Evolutionary conservation across 2,113 vertebrate species (phyloP), one percentile per base, ranked within the genome.

Genomic region (Neolamprologus kungweensis): DNA sequence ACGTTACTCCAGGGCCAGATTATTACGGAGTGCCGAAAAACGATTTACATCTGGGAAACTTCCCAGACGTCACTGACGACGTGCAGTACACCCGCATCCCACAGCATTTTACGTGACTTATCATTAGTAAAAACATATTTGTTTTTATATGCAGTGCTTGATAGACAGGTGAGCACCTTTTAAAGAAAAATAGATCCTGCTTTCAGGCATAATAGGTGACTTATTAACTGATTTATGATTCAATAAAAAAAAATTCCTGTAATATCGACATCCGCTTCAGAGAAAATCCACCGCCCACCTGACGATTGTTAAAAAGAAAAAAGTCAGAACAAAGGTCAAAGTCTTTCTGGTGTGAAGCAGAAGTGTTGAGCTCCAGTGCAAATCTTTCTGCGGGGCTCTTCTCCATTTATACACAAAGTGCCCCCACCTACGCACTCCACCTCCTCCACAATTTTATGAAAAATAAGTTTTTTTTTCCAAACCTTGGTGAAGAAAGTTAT

Each of bases 251-350:
- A 1, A 50, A 23, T 3, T n/a, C n/a, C 9, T 13, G 26, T 55
- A 12, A 45, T 7, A 55, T 16, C 1, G 1, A 26, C 28, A 37
- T 8, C n/a, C 2, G 16, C 19, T 57, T 33, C 10, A 79, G n/a
- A 53, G 58, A 35, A 58, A 47, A 9, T 80, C 50, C 35, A 11
- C 65, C 55, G n/a, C 63, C 54, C 47, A 26, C 73, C 13, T 37
- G 12, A 16, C 9, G 55, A 71, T 5, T 81, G 37, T 55, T 14
- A 40, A 16, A 73, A 53, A 37, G 6, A 78, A 33, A 73, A 82
- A 31, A 8, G 28, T 7, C 50, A 10, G 26, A 84, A 23, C 9
- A 86, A 85, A 90, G 82, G 83, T 87, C 75, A 85, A 57, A 83
- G 71, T 79, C 9, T 26, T 23, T 10, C 31, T 53, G 17, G 14